Percentiles rank a stretch among this genome's conserved stretches.
phyloP scores from a whole-genome alignment of 2,797 vertebrate genomes.

The Myioborus miniatus region DNA sequence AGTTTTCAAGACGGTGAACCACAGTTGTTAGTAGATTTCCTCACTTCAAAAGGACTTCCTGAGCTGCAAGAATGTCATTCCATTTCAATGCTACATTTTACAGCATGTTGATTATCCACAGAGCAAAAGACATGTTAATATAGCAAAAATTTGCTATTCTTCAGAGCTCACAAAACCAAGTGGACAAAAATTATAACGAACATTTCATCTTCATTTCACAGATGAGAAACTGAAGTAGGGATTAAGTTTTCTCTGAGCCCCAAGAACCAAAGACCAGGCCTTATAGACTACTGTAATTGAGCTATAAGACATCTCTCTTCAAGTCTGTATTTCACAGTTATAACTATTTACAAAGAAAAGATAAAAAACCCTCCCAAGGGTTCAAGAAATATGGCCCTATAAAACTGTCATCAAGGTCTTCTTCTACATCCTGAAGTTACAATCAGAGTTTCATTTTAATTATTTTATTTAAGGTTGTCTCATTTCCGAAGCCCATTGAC shows the following conservation, averaged over 20 bases:
- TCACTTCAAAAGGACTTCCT: background rate
- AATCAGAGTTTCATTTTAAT: background rate
- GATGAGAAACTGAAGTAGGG: background rate
- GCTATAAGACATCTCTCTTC: background rate
- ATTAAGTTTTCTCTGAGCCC: background rate
- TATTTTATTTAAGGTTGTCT: background rate
- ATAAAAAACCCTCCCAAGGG: fast-evolving
- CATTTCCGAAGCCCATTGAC: background rate
- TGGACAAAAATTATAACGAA: background rate
- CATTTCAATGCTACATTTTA: background rate
- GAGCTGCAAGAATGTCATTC: background rate
- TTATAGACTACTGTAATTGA: background rate
- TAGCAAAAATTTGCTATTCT: background rate
- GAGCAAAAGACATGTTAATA: background rate
- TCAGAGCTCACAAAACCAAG: background rate
- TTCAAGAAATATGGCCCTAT: background rate
- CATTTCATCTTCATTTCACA: background rate
- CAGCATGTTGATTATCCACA: background rate
- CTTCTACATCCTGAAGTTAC: background rate
- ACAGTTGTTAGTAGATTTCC: background rate
- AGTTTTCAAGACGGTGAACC: background rate
- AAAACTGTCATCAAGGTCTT: background rate
- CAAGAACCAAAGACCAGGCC: background rate
- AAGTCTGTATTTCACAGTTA: background rate
- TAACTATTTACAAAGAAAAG: background rate